Percentiles rank a stretch among this genome's conserved stretches.
These are phyloP conservation scores for Ciconia boyciana DNA, from an alignment of 2,113 vertebrate species.

Conservation along the genomic window DNA sequence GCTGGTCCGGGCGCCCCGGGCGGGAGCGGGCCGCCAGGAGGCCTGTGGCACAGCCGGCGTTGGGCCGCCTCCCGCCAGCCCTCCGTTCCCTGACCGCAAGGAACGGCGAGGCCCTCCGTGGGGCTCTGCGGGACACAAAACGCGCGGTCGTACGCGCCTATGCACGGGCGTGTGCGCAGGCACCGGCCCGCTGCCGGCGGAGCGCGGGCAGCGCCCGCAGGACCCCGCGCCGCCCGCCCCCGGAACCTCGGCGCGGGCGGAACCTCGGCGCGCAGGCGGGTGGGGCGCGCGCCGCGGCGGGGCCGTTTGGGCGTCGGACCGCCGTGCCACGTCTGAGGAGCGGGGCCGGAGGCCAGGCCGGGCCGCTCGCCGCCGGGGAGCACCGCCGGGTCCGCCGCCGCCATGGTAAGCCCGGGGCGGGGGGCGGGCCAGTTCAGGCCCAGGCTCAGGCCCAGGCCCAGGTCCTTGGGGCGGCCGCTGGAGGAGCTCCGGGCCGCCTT, in stretches of 20 bases:
- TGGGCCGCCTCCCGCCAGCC: no score
- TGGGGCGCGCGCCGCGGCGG: neutral
- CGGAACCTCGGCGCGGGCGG: neutral
- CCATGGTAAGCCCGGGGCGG: neutral
- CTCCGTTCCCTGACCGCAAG: no score
- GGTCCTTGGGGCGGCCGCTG: no score
- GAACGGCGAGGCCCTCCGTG: no score
- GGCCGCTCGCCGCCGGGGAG: neutral
- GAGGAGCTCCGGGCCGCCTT: neutral
- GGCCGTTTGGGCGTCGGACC: neutral
- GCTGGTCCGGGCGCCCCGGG: no score
- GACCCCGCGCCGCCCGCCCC: neutral
- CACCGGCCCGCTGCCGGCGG: neutral
- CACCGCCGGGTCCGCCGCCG: neutral
- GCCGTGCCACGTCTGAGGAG: constrained; percentile 55
- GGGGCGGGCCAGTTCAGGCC: no score
- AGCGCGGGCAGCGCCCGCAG: neutral
- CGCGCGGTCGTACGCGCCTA: no score
- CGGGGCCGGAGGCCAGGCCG: neutral
- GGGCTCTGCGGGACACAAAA: no score
- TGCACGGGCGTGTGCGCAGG: neutral
- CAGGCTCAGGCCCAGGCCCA: no score
- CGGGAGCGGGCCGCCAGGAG: neutral
- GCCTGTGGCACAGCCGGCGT: neutral
- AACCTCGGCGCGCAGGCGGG: neutral